These are phyloP conservation scores for Thaumetopoea pityocampa DNA, from an alignment of 1,140 invertebrate genomes.

Conservation along the genomic window DNA sequence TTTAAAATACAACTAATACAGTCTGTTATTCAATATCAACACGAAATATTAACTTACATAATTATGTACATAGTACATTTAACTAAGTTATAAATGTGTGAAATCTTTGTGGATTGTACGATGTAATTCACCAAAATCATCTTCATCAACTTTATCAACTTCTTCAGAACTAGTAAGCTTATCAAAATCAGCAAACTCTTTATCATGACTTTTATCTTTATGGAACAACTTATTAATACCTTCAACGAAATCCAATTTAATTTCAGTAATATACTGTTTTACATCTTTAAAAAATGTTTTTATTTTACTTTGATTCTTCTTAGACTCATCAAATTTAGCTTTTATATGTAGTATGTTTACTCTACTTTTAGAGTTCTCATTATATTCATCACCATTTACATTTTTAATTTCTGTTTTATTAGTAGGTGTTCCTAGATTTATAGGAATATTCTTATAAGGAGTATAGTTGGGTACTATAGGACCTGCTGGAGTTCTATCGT, in stretches of 20 bases:
- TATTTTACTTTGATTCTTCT: not conserved
- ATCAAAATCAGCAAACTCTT: too few species aligned
- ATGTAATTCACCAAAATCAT: too few species aligned
- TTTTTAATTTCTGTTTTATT: constrained; percentile 21
- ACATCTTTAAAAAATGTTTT: constrained; percentile 6
- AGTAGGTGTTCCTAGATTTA: constrained; percentile 16
- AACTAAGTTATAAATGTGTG: too few species aligned
- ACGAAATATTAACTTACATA: too few species aligned
- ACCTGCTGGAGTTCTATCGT: constrained; percentile 24
- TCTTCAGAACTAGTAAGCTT: too few species aligned
- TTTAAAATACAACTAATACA: too few species aligned
- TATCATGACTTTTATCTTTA: not conserved
- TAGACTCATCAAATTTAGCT: constrained; percentile 28
- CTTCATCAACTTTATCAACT: too few species aligned
- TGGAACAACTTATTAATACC: constrained; percentile 6
- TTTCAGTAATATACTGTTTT: constrained; percentile 3
- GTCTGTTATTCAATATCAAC: too few species aligned
- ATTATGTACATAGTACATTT: too few species aligned
- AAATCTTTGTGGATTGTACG: too few species aligned
- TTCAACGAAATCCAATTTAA: constrained; percentile 5
- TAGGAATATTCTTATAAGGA: not conserved
- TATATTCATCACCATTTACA: constrained; percentile 4
- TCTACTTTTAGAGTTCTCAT: constrained; percentile 26
- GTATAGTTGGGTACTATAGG: constrained; percentile 37
- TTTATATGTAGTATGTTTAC: constrained; percentile 34